Conservation (phyloP, 2,888 invertebrate species). For the Vesta saturnalis region DNA sequence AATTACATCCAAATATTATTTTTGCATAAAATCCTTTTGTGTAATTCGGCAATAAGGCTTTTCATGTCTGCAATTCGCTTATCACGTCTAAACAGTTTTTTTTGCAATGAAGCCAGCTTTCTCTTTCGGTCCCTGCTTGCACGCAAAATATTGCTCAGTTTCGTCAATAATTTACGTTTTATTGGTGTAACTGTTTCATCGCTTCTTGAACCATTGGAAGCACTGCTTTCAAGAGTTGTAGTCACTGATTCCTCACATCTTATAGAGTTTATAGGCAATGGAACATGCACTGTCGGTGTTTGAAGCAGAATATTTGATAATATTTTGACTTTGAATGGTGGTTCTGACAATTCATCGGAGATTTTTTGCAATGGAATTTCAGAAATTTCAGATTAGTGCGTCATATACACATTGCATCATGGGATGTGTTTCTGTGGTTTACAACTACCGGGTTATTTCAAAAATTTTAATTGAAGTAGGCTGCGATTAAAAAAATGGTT, state of each 20-base stretch:
- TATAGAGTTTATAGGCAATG: not conserved
- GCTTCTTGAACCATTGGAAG: not conserved
- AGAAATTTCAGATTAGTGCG: no score
- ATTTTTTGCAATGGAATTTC: no score
- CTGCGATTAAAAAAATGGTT: no score
- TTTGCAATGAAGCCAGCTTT: conserved; percentile 7
- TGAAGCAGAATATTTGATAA: no score
- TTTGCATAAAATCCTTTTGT: not conserved
- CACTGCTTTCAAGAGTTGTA: not conserved
- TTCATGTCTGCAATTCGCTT: conserved; percentile 6
- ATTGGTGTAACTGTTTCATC: not conserved
- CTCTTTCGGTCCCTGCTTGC: not conserved
- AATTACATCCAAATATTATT: not conserved
- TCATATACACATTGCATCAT: no score
- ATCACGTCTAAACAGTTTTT: no score
- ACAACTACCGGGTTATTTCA: no score
- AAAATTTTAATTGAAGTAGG: no score
- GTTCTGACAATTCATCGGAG: no score
- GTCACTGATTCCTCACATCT: not conserved
- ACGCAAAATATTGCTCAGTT: not conserved
- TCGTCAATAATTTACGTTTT: not conserved
- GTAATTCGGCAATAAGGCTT: conserved; percentile 6
- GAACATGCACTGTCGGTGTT: not conserved
- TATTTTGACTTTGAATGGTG: not conserved
- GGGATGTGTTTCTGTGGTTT: no score